Evolutionary conservation across 2,113 vertebrate genomes (phyloP), one percentile per base, ranked within the genome.

Genomic region (Talpa occidentalis): DNA sequence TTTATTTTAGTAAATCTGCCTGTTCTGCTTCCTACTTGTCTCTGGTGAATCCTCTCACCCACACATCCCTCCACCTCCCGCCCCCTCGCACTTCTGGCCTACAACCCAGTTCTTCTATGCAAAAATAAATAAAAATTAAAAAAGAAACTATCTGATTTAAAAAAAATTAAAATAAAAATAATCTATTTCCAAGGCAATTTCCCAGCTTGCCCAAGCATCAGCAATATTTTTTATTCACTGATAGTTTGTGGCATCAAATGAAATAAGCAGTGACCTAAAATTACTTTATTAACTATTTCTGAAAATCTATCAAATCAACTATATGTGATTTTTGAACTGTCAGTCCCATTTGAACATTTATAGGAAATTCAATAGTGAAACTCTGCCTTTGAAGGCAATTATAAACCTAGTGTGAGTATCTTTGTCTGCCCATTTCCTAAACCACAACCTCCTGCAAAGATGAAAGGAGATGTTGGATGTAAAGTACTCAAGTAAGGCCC

Each of bases 311-410:
- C 60, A 84, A 76, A 81, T 81, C 35, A 67, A 90, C 16, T 90
- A 88, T 88, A 94, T 90, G 11, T 90, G 44, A 88, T 19, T 81
- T 91, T 76, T 93, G 19, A 91, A 16, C 60, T 90, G 4, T 62
- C 90, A 88, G 73, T 88, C 83, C 70, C 40, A 88, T 92, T 59
- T 93, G 79, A 95, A 93, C 86, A 91, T 91, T 88, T 77, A 35
- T 24, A 85, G 60, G 32, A 84, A 81, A 84, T 21, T 84, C 49
- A 85, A 9, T 79, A 94, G 52, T 94, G 85, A 85, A 95, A 88
- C 1, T 37, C 26, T 88, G 32, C 44, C 66, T 95, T 80, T 79
- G 32, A 37, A 19, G 67, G 62, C 17, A 72, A 44, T 37, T 70
- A 77, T 21, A 77, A 77, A 24, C 22, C 10, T 40, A 49, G 5